Percentiles rank a stretch among this genome's conserved stretches.
These are phyloP conservation scores for Aplochiton taeniatus DNA, from an alignment of 2,797 vertebrate genomes.

Conservation along the genomic window DNA sequence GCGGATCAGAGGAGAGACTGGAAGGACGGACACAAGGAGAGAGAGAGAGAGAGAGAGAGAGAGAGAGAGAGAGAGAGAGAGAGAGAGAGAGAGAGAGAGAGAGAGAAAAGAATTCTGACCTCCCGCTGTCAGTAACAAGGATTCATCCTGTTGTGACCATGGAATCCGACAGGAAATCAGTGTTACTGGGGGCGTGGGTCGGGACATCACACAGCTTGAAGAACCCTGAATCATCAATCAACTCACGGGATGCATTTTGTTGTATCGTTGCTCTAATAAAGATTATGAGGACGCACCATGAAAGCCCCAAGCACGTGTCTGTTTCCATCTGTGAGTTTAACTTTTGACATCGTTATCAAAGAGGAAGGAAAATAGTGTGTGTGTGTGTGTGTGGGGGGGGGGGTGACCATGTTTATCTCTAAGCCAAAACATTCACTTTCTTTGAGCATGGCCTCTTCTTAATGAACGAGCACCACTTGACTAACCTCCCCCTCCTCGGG, in stretches of 20 bases:
- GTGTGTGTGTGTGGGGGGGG: neutral
- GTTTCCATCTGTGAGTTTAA: neutral
- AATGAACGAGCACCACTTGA: neutral
- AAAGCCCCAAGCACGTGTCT: neutral
- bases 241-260: neutral
- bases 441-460: neutral
- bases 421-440: neutral
- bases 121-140: conserved; percentile 77
- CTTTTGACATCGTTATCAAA: neutral
- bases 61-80: neutral
- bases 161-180: conserved; percentile 67
- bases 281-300: neutral
- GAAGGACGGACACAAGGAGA: neutral
- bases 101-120: conserved; percentile 30
- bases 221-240: neutral
- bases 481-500: neutral
- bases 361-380: neutral
- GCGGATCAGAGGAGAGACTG: neutral
- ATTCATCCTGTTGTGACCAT: conserved; percentile 77
- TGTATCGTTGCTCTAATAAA: neutral
- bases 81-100: neutral
- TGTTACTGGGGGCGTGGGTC: conserved; percentile 65
- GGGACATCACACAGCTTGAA: neutral
- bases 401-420: neutral
- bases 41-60: no score